A percentile compares a stretch with the other conserved stretches of the same genome.
Evolutionary conservation across 2,797 vertebrate genomes (phyloP).

Genomic region (Neoniphon sammara): DNA sequence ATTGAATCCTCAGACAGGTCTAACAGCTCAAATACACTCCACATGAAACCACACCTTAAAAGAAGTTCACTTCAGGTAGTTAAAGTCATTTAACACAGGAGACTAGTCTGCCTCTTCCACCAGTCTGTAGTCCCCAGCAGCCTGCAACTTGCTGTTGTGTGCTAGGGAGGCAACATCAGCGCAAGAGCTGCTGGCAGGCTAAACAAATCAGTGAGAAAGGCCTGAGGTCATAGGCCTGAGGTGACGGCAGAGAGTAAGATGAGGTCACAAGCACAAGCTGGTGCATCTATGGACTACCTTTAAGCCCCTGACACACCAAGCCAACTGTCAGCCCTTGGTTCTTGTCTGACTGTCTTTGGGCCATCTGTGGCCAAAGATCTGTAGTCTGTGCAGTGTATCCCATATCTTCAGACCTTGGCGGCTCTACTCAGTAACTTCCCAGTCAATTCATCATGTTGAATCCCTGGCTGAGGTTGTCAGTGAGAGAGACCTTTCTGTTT

Average conservation of each 20-base stretch:
- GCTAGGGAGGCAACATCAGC: neutral
- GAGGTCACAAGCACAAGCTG: too few relatives aligned
- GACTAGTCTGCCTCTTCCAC: conserved; percentile 10
- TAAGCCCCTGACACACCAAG: too few relatives aligned
- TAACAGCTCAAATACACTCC: conserved; percentile 31
- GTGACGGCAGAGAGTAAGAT: too few relatives aligned
- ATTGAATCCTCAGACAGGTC: conserved; percentile 45
- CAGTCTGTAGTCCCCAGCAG: conserved; percentile 14
- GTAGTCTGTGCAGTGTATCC: too few relatives aligned
- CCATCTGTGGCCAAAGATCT: too few relatives aligned
- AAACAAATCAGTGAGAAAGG: neutral
- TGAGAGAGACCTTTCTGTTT: too few relatives aligned
- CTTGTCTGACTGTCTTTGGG: too few relatives aligned
- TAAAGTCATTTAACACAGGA: conserved; percentile 27
- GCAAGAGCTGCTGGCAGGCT: neutral
- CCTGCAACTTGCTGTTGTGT: neutral
- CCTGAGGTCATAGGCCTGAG: neutral
- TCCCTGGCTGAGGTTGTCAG: too few relatives aligned
- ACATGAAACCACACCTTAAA: conserved; percentile 19
- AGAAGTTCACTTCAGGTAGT: conserved; percentile 47
- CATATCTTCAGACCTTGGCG: too few relatives aligned
- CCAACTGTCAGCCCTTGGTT: too few relatives aligned
- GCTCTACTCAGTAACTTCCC: too few relatives aligned
- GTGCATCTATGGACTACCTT: neutral
- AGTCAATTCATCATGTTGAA: too few relatives aligned